Evolutionary conservation across 2,888 invertebrate species (phyloP).

Genomic region (Thalpophila matura): DNA sequence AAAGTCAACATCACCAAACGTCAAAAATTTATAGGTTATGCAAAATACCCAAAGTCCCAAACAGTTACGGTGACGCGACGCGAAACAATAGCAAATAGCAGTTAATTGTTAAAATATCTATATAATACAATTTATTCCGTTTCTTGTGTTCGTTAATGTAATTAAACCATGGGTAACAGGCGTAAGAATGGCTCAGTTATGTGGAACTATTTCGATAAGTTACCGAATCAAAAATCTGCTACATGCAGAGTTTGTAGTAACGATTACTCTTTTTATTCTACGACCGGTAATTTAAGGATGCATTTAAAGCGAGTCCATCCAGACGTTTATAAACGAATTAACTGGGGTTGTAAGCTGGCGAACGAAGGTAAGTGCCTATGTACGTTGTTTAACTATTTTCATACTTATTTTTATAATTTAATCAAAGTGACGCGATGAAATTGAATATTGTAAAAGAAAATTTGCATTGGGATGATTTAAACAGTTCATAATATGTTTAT

Average conservation of each 20-base stretch:
- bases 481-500: too few relatives aligned
- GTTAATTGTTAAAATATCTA: slow-evolving; percentile 20
- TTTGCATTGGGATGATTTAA: too few relatives aligned
- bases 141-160: slow-evolving; percentile 14
- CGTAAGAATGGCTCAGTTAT: slow-evolving; percentile 3
- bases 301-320: slow-evolving; percentile 30
- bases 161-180: slow-evolving; percentile 17
- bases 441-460: too few relatives aligned
- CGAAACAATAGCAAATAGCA: slow-evolving; percentile 12
- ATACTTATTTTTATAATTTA: neutral
- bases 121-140: too few relatives aligned
- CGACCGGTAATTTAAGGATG: slow-evolving; percentile 25
- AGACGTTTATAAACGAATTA: slow-evolving; percentile 4
- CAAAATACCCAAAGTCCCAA: slow-evolving; percentile 25
- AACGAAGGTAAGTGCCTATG: slow-evolving; percentile 34
- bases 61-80: slow-evolving; percentile 29
- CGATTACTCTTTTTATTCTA: slow-evolving; percentile 31
- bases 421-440: neutral
- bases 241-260: slow-evolving; percentile 40
- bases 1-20: slow-evolving; percentile 18
- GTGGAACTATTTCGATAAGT: slow-evolving; percentile 48
- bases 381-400: neutral
- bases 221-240: neutral
- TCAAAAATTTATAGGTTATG: slow-evolving; percentile 43
- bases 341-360: neutral